phyloP scores from a whole-genome alignment of 2,797 vertebrate genomes.

The Enteromius paludinosus region DNA sequence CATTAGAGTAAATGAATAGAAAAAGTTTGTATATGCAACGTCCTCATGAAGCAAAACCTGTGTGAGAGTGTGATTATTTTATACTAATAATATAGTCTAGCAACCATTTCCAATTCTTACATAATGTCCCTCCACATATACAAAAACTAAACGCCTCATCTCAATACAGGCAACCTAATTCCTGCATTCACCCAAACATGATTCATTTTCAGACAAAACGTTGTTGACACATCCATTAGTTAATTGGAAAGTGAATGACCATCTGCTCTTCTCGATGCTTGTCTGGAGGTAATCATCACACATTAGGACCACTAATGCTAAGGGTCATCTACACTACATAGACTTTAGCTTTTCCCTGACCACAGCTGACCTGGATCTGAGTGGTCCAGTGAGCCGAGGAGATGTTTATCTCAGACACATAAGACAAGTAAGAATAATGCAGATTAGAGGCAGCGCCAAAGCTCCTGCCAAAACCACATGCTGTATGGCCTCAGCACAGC shows the following conservation, averaged over 20 bases:
- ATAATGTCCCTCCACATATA: neutral
- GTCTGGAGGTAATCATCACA: conserved; percentile 13
- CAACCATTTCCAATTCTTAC: neutral
- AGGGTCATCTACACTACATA: neutral
- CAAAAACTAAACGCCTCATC: neutral
- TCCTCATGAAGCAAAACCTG: neutral
- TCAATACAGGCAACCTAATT: neutral
- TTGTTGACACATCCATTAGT: neutral
- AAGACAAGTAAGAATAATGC: conserved; percentile 78
- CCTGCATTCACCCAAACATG: neutral
- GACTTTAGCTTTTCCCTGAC: conserved; percentile 14
- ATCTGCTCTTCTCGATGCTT: neutral
- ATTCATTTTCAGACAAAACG: neutral
- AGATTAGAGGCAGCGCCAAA: conserved; percentile 75
- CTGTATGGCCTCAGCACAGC: conserved; percentile 17
- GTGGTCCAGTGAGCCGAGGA: conserved; percentile 40
- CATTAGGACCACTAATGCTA: conserved; percentile 26
- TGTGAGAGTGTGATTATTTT: neutral
- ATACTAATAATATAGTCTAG: neutral
- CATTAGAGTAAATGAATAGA: neutral
- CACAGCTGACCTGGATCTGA: conserved; percentile 29
- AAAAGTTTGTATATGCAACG: neutral
- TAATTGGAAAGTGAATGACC: conserved; percentile 23
- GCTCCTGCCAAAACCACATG: neutral
- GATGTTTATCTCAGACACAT: conserved; percentile 73